Evolutionary conservation across 2,797 vertebrate species (phyloP).

Genomic region (Mormyrus hasselquistii): DNA sequence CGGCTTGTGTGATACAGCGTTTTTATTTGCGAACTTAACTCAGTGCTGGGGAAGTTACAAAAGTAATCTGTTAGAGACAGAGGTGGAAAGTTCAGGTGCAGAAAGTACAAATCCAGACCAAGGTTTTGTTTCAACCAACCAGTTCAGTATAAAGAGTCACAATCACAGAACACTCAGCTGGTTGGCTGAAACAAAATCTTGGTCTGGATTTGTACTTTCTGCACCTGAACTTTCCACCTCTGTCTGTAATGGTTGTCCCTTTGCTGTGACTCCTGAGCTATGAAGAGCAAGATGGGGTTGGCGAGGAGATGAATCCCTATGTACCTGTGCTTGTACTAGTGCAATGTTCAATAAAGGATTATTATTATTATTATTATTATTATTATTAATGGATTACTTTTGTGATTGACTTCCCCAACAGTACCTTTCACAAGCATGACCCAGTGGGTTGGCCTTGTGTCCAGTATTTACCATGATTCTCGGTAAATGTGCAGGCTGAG

Average conservation of each 20-base stretch:
- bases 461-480: background rate
- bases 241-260: background rate
- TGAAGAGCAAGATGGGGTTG: background rate
- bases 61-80: too few relatives aligned
- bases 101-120: too few relatives aligned
- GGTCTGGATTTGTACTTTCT: background rate
- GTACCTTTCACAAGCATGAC: background rate
- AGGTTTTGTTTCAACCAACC: too few relatives aligned
- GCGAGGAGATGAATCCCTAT: background rate
- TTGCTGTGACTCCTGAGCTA: background rate
- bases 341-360: background rate
- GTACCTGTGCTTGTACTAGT: background rate
- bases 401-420: background rate
- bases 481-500: conserved; percentile 62
- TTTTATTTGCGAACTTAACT: too few relatives aligned
- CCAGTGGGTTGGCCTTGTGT: too few relatives aligned
- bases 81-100: background rate
- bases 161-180: background rate
- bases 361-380: background rate
- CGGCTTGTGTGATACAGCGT: too few relatives aligned
- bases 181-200: background rate
- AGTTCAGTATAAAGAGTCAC: too few relatives aligned
- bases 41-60: too few relatives aligned
- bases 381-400: background rate
- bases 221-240: background rate